Percentiles rank a stretch among this genome's conserved stretches.
These are phyloP conservation scores for Penaeus indicus DNA, from an alignment of 1,140 invertebrate genomes.

Conservation along the genomic window DNA sequence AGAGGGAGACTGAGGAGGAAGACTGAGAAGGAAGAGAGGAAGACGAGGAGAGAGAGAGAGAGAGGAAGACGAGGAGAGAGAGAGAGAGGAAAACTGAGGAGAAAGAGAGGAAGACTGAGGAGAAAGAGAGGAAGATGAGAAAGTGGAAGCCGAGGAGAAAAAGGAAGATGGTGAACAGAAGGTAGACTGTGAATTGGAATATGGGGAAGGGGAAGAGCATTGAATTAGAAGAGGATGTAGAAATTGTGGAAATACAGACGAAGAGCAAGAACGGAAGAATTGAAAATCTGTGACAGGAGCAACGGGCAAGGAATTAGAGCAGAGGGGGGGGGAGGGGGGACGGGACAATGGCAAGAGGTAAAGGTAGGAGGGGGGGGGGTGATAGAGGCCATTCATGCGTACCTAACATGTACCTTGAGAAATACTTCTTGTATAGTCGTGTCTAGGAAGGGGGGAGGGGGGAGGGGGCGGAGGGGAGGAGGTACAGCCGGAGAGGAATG, in stretches of 20 bases:
- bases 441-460: too few relatives aligned
- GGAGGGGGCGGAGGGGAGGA: too few relatives aligned
- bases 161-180: background rate
- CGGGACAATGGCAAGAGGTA: background rate
- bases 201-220: background rate
- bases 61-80: slow-evolving; percentile 15
- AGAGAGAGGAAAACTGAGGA: slow-evolving; percentile 7
- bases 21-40: background rate
- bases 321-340: background rate
- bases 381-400: background rate
- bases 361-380: background rate
- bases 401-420: background rate
- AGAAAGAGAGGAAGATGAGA: background rate
- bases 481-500: too few relatives aligned
- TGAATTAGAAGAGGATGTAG: background rate
- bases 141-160: background rate
- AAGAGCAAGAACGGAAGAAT: background rate
- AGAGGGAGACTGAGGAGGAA: background rate
- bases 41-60: background rate
- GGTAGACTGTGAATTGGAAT: background rate
- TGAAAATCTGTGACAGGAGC: background rate
- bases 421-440: too few relatives aligned
- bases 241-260: background rate
- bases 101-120: background rate
- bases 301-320: background rate